phyloP scores from a whole-genome alignment of 2,888 invertebrate genomes.

The Rhagophthalmus giganteus region DNA sequence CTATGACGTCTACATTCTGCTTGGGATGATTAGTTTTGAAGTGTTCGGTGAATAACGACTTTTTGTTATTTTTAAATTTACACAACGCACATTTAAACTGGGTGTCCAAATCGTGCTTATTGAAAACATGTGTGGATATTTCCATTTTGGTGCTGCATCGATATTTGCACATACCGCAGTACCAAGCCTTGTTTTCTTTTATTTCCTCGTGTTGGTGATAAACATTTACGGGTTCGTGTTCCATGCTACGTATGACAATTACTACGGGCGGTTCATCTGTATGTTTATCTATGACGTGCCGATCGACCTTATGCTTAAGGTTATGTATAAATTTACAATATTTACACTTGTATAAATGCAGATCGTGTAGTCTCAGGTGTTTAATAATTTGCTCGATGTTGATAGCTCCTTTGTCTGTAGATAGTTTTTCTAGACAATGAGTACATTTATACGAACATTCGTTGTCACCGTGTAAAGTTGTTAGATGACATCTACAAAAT shows the following conservation, averaged over 20 bases:
- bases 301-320: slow-evolving; percentile 65
- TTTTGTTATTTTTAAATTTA: slow-evolving; percentile 59
- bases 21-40: slow-evolving; percentile 62
- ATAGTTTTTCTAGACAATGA: slow-evolving; percentile 67
- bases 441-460: slow-evolving; percentile 62
- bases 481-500: slow-evolving; percentile 65
- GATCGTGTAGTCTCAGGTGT: slow-evolving; percentile 78
- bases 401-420: slow-evolving; percentile 55
- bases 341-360: slow-evolving; percentile 71
- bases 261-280: slow-evolving; percentile 56
- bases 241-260: slow-evolving; percentile 56
- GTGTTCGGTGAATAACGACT: slow-evolving; percentile 64
- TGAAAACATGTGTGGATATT: slow-evolving; percentile 63
- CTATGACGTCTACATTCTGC: slow-evolving; percentile 54
- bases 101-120: slow-evolving; percentile 65
- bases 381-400: slow-evolving; percentile 66
- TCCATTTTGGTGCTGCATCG: slow-evolving; percentile 63
- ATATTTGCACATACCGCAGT: slow-evolving; percentile 69
- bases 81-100: slow-evolving; percentile 76
- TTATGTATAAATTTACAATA: slow-evolving; percentile 69
- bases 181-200: slow-evolving; percentile 67
- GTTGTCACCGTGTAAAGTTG: slow-evolving; percentile 68
- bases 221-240: slow-evolving; percentile 42
- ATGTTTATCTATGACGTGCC: slow-evolving; percentile 68
- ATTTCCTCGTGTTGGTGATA: slow-evolving; percentile 21